phyloP scores from a whole-genome alignment of 2,113 vertebrate genomes.

The Sterna hirundo region DNA sequence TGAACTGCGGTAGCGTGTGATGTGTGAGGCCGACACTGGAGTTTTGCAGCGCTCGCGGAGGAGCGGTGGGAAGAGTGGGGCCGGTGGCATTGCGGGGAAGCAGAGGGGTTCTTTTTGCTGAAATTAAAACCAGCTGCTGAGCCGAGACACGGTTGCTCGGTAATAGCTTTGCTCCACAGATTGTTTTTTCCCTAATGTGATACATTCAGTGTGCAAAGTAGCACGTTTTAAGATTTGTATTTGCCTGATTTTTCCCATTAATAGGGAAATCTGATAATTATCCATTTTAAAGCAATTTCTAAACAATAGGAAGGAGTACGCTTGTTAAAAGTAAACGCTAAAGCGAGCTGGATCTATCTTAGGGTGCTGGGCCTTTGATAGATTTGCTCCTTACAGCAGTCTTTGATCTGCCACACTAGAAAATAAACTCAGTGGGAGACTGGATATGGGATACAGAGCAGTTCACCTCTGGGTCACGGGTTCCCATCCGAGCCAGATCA shows the following conservation, averaged over 20 bases:
- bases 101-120: background rate
- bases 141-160: background rate
- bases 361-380: slow-evolving; percentile 42
- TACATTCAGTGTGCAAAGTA: background rate
- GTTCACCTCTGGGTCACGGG: background rate
- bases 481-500: background rate
- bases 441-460: slow-evolving; percentile 22
- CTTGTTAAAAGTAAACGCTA: slow-evolving; percentile 34
- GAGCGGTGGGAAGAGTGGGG: background rate
- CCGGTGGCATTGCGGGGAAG: background rate
- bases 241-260: background rate
- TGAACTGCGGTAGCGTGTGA: background rate
- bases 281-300: background rate
- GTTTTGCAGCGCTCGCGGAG: background rate
- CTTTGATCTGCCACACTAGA: slow-evolving; percentile 51
- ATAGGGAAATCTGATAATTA: slow-evolving; percentile 36
- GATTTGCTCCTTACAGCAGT: slow-evolving; percentile 17
- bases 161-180: background rate
- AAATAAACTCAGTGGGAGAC: slow-evolving; percentile 48
- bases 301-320: background rate
- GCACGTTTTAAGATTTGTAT: background rate
- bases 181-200: background rate
- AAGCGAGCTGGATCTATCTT: background rate
- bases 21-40: fast-evolving
- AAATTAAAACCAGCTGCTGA: background rate